Evolutionary conservation across 2,797 vertebrate species (phyloP).

Genomic region (Megalops cyprinoides): DNA sequence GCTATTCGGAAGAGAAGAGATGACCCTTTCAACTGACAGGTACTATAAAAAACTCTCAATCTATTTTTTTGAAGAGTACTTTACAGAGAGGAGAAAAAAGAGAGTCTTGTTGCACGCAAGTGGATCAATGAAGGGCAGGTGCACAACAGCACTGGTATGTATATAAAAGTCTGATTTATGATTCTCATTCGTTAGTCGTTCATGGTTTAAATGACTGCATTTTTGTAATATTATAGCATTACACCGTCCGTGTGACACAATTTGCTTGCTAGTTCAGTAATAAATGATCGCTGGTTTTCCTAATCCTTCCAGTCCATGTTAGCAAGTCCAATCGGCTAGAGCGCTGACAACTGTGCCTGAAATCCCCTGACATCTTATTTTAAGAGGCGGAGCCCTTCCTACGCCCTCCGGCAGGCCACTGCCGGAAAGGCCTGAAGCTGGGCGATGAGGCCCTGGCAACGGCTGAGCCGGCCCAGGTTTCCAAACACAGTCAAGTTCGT

Average conservation of each 20-base stretch:
- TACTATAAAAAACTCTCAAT: conserved; percentile 14
- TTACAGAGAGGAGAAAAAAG: neutral
- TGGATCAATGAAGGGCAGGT: conserved; percentile 1
- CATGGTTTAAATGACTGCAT: neutral
- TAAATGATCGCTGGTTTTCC: conserved; percentile 54
- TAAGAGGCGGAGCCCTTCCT: conserved; percentile 56
- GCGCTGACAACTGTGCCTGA: conserved; percentile 68
- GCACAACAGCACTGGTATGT: neutral
- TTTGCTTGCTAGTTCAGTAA: conserved; percentile 50
- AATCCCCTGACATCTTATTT: conserved; percentile 76
- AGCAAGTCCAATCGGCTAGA: conserved; percentile 56
- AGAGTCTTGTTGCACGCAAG: neutral
- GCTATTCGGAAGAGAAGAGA: neutral
- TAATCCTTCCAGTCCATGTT: conserved; percentile 58
- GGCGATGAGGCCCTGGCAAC: conserved; percentile 56
- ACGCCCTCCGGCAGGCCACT: conserved; percentile 50
- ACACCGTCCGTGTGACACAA: conserved; percentile 39
- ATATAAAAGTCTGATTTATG: neutral
- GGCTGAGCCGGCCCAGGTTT: conserved; percentile 59
- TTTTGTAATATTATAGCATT: conserved; percentile 38
- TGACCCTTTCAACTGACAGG: conserved; percentile 18
- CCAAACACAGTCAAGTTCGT: conserved; percentile 62
- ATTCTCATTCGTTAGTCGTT: neutral
- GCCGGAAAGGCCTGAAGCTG: conserved; percentile 54
- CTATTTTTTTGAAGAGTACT: conserved; percentile 11